Evolutionary conservation across 2,797 vertebrate genomes (phyloP), one percentile per base, ranked within the genome.

Genomic region (Hoplostethus atlanticus): DNA sequence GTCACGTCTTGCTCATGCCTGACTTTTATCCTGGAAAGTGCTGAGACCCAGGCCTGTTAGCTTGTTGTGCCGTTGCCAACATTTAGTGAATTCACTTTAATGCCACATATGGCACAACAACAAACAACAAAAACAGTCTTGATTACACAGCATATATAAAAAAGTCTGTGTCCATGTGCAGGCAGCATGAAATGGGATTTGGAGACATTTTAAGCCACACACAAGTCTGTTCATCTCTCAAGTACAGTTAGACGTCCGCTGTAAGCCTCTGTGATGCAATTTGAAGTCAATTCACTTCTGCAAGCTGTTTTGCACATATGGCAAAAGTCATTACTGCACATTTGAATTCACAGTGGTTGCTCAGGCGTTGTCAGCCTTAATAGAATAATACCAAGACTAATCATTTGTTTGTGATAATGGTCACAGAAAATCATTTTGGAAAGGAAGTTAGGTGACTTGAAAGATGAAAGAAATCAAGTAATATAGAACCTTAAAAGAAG

Each of bases 301-400:
- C 86, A 87, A 89, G 83, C 84, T 90, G 89, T 85, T 90, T 85
- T 57, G 85, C 86, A 91, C 92, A 93, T 90, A 91, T 93, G 91
- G 84, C 77, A 76, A 77, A 88, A 87, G 77, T 81, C 90, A 89
- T 92, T 92, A 93, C 62, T 69, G 87, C 77, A 36, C 84, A 91
- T 92, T 93, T 85, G 69, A 84, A 93, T 91, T 86, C 90, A 89
- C 69, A 54, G 70, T 21, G 80, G 77, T 61, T 67, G 68, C 76
- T 70, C 52, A 6, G 34, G 86, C 82, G 79, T 78, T 78, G 68
- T 79, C 79, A 75, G 69, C 79, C 84, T 84, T 81, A 85, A 89
- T 86, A 73, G 75, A 89, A 84, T 75, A 75, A 88, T 68, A 75
- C 61, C 74, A 79, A 76, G 84, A 92, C 87, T 77, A 58, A 89